Evolutionary conservation across 1,140 invertebrate genomes (phyloP).

Genomic region (Drosophila littoralis): DNA sequence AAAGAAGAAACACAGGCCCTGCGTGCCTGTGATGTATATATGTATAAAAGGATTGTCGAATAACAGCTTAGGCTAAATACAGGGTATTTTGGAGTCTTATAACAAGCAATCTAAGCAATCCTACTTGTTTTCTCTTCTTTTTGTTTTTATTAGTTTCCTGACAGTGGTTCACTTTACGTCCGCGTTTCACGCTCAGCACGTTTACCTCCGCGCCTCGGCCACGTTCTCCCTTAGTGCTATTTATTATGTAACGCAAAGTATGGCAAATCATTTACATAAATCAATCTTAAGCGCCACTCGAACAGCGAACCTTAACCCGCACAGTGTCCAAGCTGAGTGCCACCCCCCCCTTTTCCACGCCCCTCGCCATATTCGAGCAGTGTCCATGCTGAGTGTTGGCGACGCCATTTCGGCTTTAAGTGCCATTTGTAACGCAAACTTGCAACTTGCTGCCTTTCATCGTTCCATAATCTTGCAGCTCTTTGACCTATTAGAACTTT

Average conservation of each 20-base stretch:
- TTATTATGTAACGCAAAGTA: slow-evolving; percentile 80
- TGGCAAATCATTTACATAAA: slow-evolving; percentile 81
- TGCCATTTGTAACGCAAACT: slow-evolving; percentile 54
- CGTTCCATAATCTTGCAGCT: slow-evolving; percentile 22
- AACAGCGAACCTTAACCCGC: slow-evolving; percentile 26
- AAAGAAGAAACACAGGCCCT: no score
- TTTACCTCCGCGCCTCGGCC: slow-evolving; percentile 10
- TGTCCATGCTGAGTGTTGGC: slow-evolving; percentile 39
- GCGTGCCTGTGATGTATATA: no score
- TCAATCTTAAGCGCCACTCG: slow-evolving; percentile 63
- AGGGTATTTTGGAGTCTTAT: no score
- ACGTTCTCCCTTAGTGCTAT: slow-evolving; percentile 46
- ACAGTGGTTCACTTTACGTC: slow-evolving; percentile 63
- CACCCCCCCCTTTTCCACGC: not conserved
- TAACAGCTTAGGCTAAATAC: no score
- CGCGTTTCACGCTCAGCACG: slow-evolving; percentile 34
- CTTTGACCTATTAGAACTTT: slow-evolving; percentile 30
- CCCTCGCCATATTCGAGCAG: not conserved
- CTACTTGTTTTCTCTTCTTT: slow-evolving; percentile 14
- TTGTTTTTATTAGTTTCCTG: slow-evolving; percentile 66
- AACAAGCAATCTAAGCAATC: not conserved
- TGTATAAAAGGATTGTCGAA: no score
- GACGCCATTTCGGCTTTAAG: slow-evolving; percentile 38
- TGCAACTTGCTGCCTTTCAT: slow-evolving; percentile 11
- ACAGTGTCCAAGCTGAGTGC: slow-evolving; percentile 33